Evolutionary conservation across 2,113 vertebrate species (phyloP).

Genomic region (Leucoraja erinaceus): DNA sequence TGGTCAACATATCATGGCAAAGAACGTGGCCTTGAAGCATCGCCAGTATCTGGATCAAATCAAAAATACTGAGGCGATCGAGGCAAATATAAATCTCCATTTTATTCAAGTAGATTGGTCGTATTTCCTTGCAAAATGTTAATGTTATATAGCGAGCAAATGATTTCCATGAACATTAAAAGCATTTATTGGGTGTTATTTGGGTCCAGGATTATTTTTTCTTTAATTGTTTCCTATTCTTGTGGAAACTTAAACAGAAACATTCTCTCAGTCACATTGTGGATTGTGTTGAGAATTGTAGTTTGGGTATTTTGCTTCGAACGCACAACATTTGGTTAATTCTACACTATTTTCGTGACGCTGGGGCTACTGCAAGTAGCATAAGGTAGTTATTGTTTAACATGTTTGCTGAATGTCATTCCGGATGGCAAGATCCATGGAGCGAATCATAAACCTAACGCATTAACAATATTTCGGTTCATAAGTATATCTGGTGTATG

Average conservation of each 20-base stretch:
- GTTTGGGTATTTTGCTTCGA: no score
- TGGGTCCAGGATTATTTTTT: neutral
- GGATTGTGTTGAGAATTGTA: neutral
- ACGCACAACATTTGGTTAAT: neutral
- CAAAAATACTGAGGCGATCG: neutral
- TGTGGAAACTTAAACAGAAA: neutral
- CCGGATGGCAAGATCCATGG: neutral
- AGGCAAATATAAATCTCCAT: neutral
- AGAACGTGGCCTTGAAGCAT: neutral
- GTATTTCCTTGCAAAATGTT: neutral
- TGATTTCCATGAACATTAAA: neutral
- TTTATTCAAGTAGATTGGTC: neutral
- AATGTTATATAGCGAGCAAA: neutral
- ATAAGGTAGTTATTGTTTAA: neutral
- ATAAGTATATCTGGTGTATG: neutral
- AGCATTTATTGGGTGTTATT: neutral
- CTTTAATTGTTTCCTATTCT: neutral
- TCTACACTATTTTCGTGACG: no score
- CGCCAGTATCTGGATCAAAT: neutral
- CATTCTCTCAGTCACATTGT: neutral
- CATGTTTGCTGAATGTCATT: neutral
- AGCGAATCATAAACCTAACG: neutral
- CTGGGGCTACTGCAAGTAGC: neutral
- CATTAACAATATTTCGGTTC: neutral
- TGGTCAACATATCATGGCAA: neutral